phyloP scores from a whole-genome alignment of 2,797 vertebrate genomes.

The Notoglanidium macrostoma region DNA sequence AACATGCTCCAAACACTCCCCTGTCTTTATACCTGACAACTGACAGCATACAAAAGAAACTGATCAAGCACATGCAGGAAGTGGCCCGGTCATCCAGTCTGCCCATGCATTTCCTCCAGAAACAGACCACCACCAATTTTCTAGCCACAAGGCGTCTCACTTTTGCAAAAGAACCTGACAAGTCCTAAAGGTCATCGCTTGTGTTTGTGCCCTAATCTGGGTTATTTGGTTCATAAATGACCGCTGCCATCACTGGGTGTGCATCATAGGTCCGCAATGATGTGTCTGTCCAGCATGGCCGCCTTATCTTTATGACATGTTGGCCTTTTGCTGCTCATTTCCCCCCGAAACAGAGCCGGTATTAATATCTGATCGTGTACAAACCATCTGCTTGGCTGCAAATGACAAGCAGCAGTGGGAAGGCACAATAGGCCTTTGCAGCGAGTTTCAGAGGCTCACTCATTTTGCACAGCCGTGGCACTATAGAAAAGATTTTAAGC shows the following conservation, averaged over 20 bases:
- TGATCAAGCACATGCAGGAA: not conserved
- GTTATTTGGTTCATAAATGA: slow-evolving; percentile 39
- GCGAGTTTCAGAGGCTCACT: slow-evolving; percentile 35
- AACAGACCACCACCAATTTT: not conserved
- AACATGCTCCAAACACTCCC: not conserved
- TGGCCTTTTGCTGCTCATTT: slow-evolving; percentile 49
- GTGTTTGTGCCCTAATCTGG: slow-evolving; percentile 56
- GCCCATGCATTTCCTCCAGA: not conserved
- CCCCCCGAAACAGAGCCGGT: slow-evolving; percentile 49
- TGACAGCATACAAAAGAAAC: not conserved
- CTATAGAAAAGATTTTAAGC: not conserved
- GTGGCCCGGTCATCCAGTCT: not conserved
- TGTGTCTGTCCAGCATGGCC: slow-evolving; percentile 13
- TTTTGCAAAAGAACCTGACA: slow-evolving; percentile 51
- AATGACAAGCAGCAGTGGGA: slow-evolving; percentile 52
- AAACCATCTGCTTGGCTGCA: slow-evolving; percentile 73
- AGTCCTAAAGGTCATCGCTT: slow-evolving; percentile 60
- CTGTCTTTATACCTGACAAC: not conserved
- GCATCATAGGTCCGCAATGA: slow-evolving; percentile 7
- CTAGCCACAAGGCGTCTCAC: slow-evolving; percentile 21
- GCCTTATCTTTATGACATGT: slow-evolving; percentile 4
- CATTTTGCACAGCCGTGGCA: slow-evolving; percentile 1
- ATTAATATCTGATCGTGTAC: slow-evolving; percentile 73
- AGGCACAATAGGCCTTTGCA: slow-evolving; percentile 54
- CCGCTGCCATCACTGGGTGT: slow-evolving; percentile 17